Evolutionary conservation across 2,797 vertebrate genomes (phyloP), one percentile per base, ranked within the genome.

Genomic region (Tenualosa thibaudeaui): DNA sequence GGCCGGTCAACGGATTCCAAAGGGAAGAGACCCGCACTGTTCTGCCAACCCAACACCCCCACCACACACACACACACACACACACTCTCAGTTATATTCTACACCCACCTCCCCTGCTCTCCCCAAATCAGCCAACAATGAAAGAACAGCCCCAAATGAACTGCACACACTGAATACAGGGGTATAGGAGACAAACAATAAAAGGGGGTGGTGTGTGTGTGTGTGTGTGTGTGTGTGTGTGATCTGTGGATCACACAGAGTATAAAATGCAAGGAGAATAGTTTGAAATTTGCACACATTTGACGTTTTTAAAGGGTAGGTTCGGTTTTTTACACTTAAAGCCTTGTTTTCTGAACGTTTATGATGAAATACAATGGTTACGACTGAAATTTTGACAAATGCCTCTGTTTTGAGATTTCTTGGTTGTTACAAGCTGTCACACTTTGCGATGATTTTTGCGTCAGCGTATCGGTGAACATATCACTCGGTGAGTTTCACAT

Each of bases 1-100:
- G 84, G 62, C 87, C 84, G 89, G 89, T 84, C 54, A 7, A 78
- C 71, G 81, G 85, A 90, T 89, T 89, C 87, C 82, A 75, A 62
- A 87, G 86, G 26, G 53, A 65, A 37, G 12, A 24, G 50, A 26
- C 82, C 68, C 40, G 31, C 68, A 17, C 68, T 2, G 5, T 12
- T 31, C 31, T 31, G 3, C 65, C 65, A 15, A 37, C 26, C 3
- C 68, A 51, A 9, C 50, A 51, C 50, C 50, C 50, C 50, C 50
- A 0, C 9, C 50, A 51, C 50, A 49, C 46, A 49, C 46, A 4
- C 46, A 4, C 7, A 4, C 46, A 49, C 31, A 49, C 50, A 5
- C 50, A 51, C 8, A 17, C 54, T 19, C 62, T 12, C 62, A 24
- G n/a, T 62, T 24, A 15, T 24, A 24, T 54, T 37, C 5, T 9